Evolutionary conservation across 1,140 invertebrate genomes (phyloP).

Genomic region (Lordiphosa stackelbergi): DNA sequence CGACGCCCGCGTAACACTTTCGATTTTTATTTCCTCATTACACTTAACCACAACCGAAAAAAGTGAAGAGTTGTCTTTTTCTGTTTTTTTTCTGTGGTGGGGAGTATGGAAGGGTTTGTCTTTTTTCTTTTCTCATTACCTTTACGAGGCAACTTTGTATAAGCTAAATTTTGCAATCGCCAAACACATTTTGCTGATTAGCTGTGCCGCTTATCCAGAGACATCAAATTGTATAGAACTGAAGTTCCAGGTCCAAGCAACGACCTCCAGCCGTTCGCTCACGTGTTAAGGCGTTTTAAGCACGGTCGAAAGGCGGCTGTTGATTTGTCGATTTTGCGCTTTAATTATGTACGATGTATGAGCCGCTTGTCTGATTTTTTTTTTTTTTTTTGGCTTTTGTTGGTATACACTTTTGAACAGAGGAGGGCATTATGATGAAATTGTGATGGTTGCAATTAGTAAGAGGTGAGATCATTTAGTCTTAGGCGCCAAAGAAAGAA

Average conservation of each 20-base stretch:
- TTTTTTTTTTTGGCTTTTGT: constrained; percentile 24
- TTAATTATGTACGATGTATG: constrained; percentile 29
- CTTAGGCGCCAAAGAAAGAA: not conserved
- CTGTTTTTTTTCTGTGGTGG: constrained; percentile 1
- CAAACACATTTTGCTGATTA: constrained; percentile 35
- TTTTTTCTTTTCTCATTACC: constrained; percentile 52
- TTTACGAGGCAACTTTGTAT: constrained; percentile 30
- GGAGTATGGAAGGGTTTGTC: constrained; percentile 11
- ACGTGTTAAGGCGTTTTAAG: constrained; percentile 33
- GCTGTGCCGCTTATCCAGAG: not conserved
- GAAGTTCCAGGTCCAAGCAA: constrained; percentile 1
- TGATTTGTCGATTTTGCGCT: constrained; percentile 54
- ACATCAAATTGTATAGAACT: too few species aligned
- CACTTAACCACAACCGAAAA: constrained; percentile 27
- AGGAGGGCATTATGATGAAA: constrained; percentile 16
- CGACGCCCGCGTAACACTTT: constrained; percentile 66
- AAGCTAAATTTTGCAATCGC: constrained; percentile 24
- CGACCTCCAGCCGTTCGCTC: constrained; percentile 20
- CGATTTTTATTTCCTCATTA: constrained; percentile 71
- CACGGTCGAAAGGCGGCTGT: constrained; percentile 14
- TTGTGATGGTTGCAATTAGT: constrained; percentile 9
- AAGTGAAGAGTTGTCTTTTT: constrained; percentile 50
- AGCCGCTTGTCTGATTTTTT: constrained; percentile 34
- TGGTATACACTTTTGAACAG: constrained; percentile 1
- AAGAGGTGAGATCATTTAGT: constrained; percentile 6